phyloP scores from a whole-genome alignment of 2,113 vertebrate species.

The Sorex araneus region DNA sequence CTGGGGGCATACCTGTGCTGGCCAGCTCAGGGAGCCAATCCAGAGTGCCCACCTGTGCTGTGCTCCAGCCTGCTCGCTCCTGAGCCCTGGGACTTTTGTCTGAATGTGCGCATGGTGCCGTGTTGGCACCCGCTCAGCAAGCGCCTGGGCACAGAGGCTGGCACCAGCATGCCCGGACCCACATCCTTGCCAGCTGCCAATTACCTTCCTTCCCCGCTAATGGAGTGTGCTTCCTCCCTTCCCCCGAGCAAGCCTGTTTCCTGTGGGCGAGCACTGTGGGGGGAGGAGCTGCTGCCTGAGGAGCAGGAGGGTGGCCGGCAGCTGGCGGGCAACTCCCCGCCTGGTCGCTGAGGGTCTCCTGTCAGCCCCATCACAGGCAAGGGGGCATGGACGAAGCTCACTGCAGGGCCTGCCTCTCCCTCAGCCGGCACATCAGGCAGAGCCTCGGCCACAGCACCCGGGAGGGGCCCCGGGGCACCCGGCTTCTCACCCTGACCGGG shows the following conservation, averaged over 20 bases:
- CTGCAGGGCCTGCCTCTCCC: background rate
- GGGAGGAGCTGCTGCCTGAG: background rate
- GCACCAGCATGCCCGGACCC: background rate
- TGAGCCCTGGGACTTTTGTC: too few species aligned
- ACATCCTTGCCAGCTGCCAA: background rate
- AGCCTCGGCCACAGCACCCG: background rate
- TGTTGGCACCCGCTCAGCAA: too few species aligned
- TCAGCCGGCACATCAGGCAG: background rate
- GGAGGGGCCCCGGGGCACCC: background rate
- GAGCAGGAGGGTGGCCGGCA: background rate
- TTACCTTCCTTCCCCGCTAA: background rate
- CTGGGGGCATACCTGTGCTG: too few species aligned
- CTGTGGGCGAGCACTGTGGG: background rate
- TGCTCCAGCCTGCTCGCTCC: too few species aligned
- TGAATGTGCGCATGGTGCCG: too few species aligned
- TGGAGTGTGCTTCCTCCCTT: background rate
- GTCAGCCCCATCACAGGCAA: background rate
- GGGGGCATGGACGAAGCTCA: background rate
- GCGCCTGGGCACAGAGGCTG: too few species aligned
- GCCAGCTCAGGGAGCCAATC: too few species aligned
- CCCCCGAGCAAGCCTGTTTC: background rate
- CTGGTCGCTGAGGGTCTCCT: background rate
- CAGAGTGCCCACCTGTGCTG: too few species aligned
- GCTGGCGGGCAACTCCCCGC: background rate
- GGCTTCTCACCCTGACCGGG: background rate